Evolutionary conservation across 2,797 vertebrate species (phyloP).

Genomic region (Sorex maritimensis): DNA sequence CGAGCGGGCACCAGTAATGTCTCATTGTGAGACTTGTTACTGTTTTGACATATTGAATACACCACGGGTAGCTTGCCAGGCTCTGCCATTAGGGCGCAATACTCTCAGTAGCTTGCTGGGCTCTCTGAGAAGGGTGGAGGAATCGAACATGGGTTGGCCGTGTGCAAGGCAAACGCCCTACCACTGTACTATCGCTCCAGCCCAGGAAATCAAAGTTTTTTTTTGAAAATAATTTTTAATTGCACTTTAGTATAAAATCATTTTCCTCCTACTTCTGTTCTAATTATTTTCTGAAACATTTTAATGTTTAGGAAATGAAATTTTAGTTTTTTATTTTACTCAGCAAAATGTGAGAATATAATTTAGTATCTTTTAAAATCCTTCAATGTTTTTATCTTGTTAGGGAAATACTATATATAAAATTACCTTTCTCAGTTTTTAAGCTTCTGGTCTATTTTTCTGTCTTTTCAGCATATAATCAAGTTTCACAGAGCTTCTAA

Average conservation of each 20-base stretch:
- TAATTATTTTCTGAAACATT: constrained; percentile 53
- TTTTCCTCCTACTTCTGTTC: neutral
- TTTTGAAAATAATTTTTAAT: constrained; percentile 57
- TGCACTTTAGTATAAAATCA: constrained; percentile 51
- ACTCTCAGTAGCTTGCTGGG: too few species aligned
- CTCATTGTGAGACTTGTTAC: too few species aligned
- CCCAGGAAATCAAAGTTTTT: too few species aligned
- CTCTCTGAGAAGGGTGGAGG: too few species aligned
- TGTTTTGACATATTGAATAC: too few species aligned
- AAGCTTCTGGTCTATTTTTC: constrained; percentile 79
- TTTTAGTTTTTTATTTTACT: constrained; percentile 47
- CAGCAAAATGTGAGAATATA: constrained; percentile 24
- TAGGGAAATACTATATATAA: constrained; percentile 63
- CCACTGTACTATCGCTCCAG: too few species aligned
- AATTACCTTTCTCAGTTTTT: constrained; percentile 53
- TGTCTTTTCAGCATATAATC: constrained; percentile 97
- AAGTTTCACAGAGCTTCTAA: constrained; percentile 99
- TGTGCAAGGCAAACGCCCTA: too few species aligned
- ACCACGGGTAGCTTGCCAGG: too few species aligned
- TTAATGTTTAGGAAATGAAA: constrained; percentile 54
- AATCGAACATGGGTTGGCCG: too few species aligned
- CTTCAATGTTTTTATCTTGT: constrained; percentile 41
- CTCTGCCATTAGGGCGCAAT: too few species aligned
- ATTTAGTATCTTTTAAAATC: neutral
- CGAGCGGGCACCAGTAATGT: too few species aligned